phyloP scores from a whole-genome alignment of 2,113 vertebrate species.

The Ursus arctos region DNA sequence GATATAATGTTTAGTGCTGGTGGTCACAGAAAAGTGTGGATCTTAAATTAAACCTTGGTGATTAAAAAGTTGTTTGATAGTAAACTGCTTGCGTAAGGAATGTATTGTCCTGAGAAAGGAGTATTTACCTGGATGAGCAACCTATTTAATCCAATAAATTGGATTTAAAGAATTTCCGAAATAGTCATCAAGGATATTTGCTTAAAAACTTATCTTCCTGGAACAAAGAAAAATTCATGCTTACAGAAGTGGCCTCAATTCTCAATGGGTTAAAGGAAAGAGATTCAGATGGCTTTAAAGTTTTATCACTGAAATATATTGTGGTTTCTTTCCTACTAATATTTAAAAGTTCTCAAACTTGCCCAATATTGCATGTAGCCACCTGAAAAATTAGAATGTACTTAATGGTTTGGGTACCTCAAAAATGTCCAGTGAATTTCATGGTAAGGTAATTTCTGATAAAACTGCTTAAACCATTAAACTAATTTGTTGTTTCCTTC shows the following conservation, averaged over 20 bases:
- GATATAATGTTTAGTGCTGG: neutral
- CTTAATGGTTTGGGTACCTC: neutral
- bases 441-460: neutral
- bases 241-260: neutral
- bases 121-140: neutral
- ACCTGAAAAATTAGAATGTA: neutral
- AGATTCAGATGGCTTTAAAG: neutral
- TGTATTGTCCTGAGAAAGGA: neutral
- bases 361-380: neutral
- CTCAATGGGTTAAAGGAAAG: neutral
- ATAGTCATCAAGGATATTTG: neutral
- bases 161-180: neutral
- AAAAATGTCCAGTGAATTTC: conserved; percentile 36
- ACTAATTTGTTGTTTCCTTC: neutral
- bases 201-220: neutral
- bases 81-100: neutral
- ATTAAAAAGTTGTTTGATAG: neutral
- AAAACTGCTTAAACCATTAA: neutral
- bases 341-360: neutral
- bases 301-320: neutral
- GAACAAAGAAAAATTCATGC: neutral
- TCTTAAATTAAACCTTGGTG: neutral
- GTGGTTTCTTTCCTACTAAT: neutral
- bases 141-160: neutral
- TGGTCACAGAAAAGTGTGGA: neutral